Conservation (phyloP, 1,140 invertebrate genomes). For the Drosophila nigrodunni region DNA sequence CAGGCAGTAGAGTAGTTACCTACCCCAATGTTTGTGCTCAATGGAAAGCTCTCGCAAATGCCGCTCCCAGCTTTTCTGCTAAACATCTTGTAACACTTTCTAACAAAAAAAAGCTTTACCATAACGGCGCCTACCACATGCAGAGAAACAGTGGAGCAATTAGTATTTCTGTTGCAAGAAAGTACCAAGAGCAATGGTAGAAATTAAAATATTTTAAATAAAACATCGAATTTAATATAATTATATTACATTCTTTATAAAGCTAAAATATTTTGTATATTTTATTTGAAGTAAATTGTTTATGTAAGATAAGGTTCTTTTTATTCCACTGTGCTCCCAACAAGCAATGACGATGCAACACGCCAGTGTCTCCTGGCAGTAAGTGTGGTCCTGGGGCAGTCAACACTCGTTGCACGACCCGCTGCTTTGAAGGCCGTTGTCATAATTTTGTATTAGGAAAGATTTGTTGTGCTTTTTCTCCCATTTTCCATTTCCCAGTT, state of each 20-base stretch:
- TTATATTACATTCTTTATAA: background rate
- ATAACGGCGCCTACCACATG: background rate
- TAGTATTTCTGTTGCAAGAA: background rate
- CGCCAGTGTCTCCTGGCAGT: constrained; percentile 31
- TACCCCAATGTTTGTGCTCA: constrained; percentile 60
- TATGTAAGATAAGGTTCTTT: background rate
- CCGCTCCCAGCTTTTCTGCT: constrained; percentile 38
- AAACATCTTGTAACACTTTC: constrained; percentile 51
- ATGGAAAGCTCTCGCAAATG: constrained; percentile 62
- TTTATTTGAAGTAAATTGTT: too few species aligned
- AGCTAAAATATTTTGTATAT: too few species aligned
- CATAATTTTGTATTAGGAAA: constrained; percentile 78
- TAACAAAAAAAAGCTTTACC: constrained; percentile 46
- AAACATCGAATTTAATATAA: background rate
- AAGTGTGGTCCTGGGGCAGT: background rate
- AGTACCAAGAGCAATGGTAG: background rate
- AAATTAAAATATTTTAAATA: background rate
- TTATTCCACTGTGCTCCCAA: constrained; percentile 13
- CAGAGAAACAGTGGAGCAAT: background rate
- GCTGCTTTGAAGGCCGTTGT: constrained; percentile 69
- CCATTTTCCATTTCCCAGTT: background rate
- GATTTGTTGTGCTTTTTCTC: constrained; percentile 71
- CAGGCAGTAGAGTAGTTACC: constrained; percentile 19
- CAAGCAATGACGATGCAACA: constrained; percentile 34
- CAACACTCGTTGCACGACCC: background rate